Percentiles rank a stretch among this genome's conserved stretches.
Conservation (phyloP, 1,140 invertebrate species). For the Zeugodacus cucurbitae region DNA sequence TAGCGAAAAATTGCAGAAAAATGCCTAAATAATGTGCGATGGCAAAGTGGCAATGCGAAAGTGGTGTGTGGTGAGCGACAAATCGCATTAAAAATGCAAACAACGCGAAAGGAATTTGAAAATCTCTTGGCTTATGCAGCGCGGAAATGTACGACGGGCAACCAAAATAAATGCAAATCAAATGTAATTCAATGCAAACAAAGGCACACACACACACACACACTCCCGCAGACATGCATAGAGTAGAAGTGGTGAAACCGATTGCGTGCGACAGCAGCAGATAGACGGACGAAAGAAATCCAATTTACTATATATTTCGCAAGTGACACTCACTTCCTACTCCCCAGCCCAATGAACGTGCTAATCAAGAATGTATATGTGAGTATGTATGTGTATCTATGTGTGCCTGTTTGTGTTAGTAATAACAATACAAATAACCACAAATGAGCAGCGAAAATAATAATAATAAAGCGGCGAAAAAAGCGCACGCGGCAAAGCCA, state of each 20-base stretch:
- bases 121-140: background rate
- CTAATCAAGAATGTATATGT: background rate
- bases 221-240: background rate
- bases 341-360: background rate
- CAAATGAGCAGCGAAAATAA: slow-evolving; percentile 9
- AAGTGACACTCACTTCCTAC: background rate
- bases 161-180: slow-evolving; percentile 8
- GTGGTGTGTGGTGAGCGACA: background rate
- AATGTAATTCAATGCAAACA: background rate
- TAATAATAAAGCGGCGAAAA: background rate
- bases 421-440: slow-evolving; percentile 1
- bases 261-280: background rate
- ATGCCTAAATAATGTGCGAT: background rate
- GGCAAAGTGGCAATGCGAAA: background rate
- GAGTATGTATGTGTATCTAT: background rate
- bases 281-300: background rate
- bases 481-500: background rate
- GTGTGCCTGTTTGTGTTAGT: background rate
- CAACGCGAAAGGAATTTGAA: slow-evolving; percentile 9
- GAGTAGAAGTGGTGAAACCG: background rate
- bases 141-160: background rate
- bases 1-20: background rate
- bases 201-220: background rate
- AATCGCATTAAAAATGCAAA: slow-evolving; percentile 31
- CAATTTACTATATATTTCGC: slow-evolving; percentile 16